Evolutionary conservation across 2,113 vertebrate species (phyloP).

Genomic region (Oenanthe oenanthe): DNA sequence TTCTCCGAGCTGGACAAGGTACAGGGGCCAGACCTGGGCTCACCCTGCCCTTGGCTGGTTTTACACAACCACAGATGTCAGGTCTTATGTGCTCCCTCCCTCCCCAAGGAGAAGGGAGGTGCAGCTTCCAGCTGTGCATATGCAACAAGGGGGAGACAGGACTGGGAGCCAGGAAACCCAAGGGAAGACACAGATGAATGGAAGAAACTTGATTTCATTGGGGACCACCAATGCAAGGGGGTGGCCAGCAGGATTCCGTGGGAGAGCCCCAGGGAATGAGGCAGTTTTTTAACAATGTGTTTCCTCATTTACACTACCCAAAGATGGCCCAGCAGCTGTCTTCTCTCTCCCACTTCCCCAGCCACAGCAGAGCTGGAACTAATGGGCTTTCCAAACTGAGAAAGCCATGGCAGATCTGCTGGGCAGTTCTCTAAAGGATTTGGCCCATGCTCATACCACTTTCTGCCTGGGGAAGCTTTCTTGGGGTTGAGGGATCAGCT

Average conservation of each 20-base stretch:
- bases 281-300: not conserved
- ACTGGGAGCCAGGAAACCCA: not conserved
- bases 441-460: not conserved
- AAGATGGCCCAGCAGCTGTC: not conserved
- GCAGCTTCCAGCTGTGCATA: not conserved
- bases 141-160: not conserved
- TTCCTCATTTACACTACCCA: not conserved
- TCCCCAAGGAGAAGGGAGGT: not conserved
- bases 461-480: not conserved
- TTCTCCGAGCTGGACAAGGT: slow-evolving; percentile 98
- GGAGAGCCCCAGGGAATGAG: not conserved
- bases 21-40: not conserved
- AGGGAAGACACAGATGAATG: not conserved
- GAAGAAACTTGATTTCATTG: not conserved
- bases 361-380: not conserved
- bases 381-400: not conserved
- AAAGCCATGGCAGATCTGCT: not conserved
- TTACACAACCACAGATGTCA: not conserved
- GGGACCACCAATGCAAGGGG: not conserved
- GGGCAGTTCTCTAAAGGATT: not conserved
- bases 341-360: not conserved
- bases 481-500: not conserved
- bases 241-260: not conserved
- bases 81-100: not conserved
- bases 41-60: not conserved